Base-by-base conservation (phyloP, 2,888 invertebrate genomes). In the Gari tellinella region DNA sequence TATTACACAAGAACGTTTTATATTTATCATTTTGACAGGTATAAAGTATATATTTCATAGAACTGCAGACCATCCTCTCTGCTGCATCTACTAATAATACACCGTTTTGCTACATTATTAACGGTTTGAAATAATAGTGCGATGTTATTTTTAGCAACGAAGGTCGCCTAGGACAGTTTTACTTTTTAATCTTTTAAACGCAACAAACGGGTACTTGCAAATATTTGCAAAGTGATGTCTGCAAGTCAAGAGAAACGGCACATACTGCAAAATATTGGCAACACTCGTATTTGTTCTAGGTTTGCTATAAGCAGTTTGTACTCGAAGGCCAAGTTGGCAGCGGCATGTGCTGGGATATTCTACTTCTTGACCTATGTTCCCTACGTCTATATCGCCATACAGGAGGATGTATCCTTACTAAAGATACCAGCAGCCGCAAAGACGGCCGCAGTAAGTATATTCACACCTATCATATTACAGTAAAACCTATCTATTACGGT, bases 321-420 rank as follows among this genome's bases (percentile, higher is more conserved):
- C 82, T 91, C 91, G 10, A 90, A 90, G 70, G 91, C 91, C 10
- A 91, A 90, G 72, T 72, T 91, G 26, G 91, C 91, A 0, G 91
- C 91, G 1, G 91, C 91, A 0, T 91, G 91, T 81, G 90, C 91
- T 8, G 91, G 91, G 8, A 91, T 91, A 53, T 85, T 91, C 68
- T 91, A 91, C 76, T 90, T 91, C 69, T 81, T 91, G 51, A 86
- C 88, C n/a, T 91, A 91, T 76, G 90, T 91, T 17, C 91, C 91
- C 0, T 91, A 89, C 82, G 90, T 91, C 86, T 91, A 91, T 77
- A 88, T 91, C 19, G 88, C 90, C 21, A 90, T 91, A 43, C 85
- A 88, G 46, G 91, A 91, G 73, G 91, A 90, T 60, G 86, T 90
- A 2, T 89, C 90, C 3, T 87, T 88, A 3, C 89, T 86, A 49